phyloP scores from a whole-genome alignment of 1,140 invertebrate species.

The Cotesia glomerata region DNA sequence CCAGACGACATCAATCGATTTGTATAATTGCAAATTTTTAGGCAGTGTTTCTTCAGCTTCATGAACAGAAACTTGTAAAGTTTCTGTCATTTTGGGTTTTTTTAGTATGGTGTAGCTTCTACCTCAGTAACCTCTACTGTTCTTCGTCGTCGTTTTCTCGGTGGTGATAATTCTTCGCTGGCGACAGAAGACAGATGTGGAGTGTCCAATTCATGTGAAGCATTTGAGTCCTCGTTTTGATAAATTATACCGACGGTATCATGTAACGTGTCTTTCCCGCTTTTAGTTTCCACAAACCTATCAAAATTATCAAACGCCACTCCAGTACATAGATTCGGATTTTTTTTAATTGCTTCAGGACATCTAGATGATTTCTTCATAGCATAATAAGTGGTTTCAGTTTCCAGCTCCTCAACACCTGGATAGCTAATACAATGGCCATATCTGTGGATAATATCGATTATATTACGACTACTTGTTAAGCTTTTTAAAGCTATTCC shows the following conservation, averaged over 20 bases:
- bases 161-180: neutral
- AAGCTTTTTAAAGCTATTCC: too few species aligned
- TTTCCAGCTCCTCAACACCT: constrained; percentile 19
- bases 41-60: too few species aligned
- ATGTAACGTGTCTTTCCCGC: constrained; percentile 20
- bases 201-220: neutral
- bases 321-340: constrained; percentile 36
- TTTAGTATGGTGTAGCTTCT: neutral
- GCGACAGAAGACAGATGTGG: neutral
- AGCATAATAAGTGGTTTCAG: constrained; percentile 33
- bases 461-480: constrained; percentile 21
- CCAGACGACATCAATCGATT: too few species aligned
- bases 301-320: constrained; percentile 52
- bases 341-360: constrained; percentile 36
- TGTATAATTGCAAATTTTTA: too few species aligned
- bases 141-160: neutral
- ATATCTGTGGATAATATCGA: constrained; percentile 32
- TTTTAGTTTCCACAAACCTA: constrained; percentile 24
- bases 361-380: constrained; percentile 26
- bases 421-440: constrained; percentile 26
- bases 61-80: too few species aligned
- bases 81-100: too few species aligned
- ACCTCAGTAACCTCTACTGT: neutral
- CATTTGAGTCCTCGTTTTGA: neutral
- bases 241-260: constrained; percentile 23